Evolutionary conservation across 2,113 vertebrate genomes (phyloP).

Genomic region (Bubo scandiacus): DNA sequence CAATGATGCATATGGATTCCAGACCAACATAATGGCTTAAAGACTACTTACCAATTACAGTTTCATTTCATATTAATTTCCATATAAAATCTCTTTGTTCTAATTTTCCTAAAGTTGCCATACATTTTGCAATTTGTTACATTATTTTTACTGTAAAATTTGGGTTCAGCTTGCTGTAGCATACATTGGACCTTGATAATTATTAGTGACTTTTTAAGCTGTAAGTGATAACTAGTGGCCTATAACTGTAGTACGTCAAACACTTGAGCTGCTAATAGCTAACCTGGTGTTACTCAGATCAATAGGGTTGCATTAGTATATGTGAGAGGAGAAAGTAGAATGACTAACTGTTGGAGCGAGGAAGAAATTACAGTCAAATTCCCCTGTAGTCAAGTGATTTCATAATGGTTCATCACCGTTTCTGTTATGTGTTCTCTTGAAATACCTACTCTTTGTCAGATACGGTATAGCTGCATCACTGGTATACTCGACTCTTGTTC

Average conservation of each 20-base stretch:
- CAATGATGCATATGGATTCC: neutral
- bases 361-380: neutral
- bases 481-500: rapidly evolving
- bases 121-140: neutral
- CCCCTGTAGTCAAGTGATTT: neutral
- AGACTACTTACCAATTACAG: neutral
- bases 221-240: neutral
- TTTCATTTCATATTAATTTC: neutral
- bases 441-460: neutral
- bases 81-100: neutral
- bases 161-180: neutral
- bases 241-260: neutral
- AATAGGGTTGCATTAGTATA: neutral
- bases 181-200: neutral
- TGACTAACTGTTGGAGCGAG: neutral
- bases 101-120: neutral
- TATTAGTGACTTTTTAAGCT: neutral
- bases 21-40: neutral
- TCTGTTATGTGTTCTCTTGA: neutral
- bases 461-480: neutral
- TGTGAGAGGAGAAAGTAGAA: neutral
- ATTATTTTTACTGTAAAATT: neutral
- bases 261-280: neutral
- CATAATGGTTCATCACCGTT: neutral
- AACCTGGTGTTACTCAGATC: neutral